Evolutionary conservation across 2,888 invertebrate genomes (phyloP), one percentile per base, ranked within the genome.

Genomic region (Byasa hedistus): DNA sequence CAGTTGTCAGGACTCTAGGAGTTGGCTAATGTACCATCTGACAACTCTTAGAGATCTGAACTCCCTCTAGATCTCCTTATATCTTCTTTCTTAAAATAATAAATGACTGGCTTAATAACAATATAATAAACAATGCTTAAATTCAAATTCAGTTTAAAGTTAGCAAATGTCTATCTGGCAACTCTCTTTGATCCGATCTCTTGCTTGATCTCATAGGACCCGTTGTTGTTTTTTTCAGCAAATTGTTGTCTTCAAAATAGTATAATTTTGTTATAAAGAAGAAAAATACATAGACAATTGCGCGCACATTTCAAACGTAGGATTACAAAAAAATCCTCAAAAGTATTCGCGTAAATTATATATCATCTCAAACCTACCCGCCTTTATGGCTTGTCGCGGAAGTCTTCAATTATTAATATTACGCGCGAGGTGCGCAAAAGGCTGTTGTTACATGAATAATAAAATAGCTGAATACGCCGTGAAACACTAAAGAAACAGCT

Each of bases 381-480:
- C 77, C 70, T 73, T 72, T 77, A 75, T 80, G 73, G 75, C 76
- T 78, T 81, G 83, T 86, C 85, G 83, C 82, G 82, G 82, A 80
- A 79, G 82, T 81, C 77, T 79, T 90, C 86, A 89, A 90, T 89
- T 89, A 89, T 90, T 90, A 84, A 88, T 84, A 84, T 85, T 81
- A 82, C 80, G 79, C 80, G 79, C 79, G 78, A 85, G 81, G 80
- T 79, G 82, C 77, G 80, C 85, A 80, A 81, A 85, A 86, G 85
- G 84, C 83, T 79, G 84, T 85, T 82, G 83, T 86, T 83, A 82
- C 82, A 86, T 89, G 85, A 89, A 90, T 90, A 90, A 90, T 90
- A 89, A 85, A 90, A 86, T 76, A 77, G 78, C 78, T 80, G 85
- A 85, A 89, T 84, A 85, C 81, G 79, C 84, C 80, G 83, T 85